Base-by-base conservation (phyloP, 2,888 invertebrate genomes). In the Hirtodrosophila trivittata region DNA sequence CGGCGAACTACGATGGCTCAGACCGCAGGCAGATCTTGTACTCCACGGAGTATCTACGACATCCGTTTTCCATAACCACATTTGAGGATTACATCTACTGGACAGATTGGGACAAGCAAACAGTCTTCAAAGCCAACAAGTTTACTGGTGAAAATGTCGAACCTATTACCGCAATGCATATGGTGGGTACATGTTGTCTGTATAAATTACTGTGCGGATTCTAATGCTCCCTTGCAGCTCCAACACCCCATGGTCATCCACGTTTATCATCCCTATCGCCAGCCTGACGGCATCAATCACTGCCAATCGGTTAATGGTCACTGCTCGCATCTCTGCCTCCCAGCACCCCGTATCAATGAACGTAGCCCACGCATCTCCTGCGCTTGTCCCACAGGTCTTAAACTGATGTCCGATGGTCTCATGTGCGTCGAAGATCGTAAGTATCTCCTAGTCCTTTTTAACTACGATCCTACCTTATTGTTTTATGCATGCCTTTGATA, bases 11-110 rank as follows among this genome's bases (percentile, higher is more conserved):
- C 90, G 96, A 97, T 91, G 98, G 98, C 0, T 92, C 94, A 0
- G 93, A 94, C 52, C 93, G 96, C 43, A 93, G 94, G 43, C 94
- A 96, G 43, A 93, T 98, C 52, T 91, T 97, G 3, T 95, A 94
- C 89, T 96, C 96, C 0, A 93, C 94, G 0, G 94, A 95, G 38
- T 93, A 94, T 42, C 92, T 99, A 33, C 93, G 95, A 46, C 98
- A 98, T 92, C 99, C 99, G 0, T 99, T 98, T 92, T 97, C 98
- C 43, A 95, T 99, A 87, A 97, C 98, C 54, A 97, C 98, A 1
- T 99, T 99, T 90, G 99, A 99, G 91, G 98, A 99, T 90, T 95
- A 94, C 92, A 94, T 99, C 25, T 99, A 98, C 92, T 99, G 98
- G 98, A 97, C 98, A 9, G 98, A 99, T 90, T 98, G 98, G 98